Percentiles rank a stretch among this genome's conserved stretches.
These are phyloP conservation scores for Lumbricus terrestris DNA, from an alignment of 2,888 invertebrate species.

Conservation along the genomic window DNA sequence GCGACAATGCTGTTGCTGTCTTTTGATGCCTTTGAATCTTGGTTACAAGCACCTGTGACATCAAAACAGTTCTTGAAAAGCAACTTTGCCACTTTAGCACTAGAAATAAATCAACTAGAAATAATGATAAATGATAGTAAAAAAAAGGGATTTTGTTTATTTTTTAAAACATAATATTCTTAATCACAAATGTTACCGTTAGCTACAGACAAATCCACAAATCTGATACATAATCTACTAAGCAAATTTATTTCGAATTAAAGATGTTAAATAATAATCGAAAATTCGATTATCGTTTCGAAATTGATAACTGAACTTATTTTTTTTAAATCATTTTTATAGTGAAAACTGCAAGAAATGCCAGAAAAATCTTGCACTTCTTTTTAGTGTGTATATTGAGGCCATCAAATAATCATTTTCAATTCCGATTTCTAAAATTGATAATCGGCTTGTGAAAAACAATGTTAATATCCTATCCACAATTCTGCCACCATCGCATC, in stretches of 20 bases:
- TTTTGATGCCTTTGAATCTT: not conserved
- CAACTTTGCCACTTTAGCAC: not conserved
- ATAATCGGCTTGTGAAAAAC: too few species aligned
- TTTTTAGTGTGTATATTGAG: too few species aligned
- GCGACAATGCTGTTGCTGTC: not conserved
- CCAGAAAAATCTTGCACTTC: too few species aligned
- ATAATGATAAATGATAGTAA: not conserved
- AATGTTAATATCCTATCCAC: too few species aligned
- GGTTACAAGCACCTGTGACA: not conserved
- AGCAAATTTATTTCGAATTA: not conserved
- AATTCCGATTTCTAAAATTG: too few species aligned
- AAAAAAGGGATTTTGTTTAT: not conserved
- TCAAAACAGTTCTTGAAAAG: not conserved
- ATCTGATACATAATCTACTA: not conserved
- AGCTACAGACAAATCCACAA: not conserved
- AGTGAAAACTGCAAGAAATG: too few species aligned
- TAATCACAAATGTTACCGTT: not conserved
- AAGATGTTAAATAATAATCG: too few species aligned
- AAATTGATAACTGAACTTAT: too few species aligned
- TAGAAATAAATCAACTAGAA: not conserved
- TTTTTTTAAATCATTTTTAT: too few species aligned
- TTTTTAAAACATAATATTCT: not conserved
- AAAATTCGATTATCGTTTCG: too few species aligned
- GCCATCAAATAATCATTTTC: too few species aligned
- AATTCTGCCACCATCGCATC: not conserved